phyloP scores from a whole-genome alignment of 1,140 invertebrate species.

The Neodiprion fabricii region DNA sequence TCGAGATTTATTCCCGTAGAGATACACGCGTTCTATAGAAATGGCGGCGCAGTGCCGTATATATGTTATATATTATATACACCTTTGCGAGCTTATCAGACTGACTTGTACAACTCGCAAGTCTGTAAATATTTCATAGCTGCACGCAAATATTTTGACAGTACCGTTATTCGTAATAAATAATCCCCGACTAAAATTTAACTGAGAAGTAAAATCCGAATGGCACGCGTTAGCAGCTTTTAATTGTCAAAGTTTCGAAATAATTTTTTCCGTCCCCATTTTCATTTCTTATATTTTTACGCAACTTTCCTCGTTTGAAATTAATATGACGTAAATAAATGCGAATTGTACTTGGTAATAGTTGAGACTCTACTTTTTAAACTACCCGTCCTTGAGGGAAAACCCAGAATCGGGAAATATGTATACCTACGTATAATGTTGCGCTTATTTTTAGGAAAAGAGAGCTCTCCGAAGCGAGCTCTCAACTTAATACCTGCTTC shows the following conservation, averaged over 20 bases:
- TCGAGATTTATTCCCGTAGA: background rate
- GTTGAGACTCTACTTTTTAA: too few relatives aligned
- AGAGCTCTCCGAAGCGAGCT: too few relatives aligned
- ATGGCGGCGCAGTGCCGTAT: background rate
- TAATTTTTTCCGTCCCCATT: background rate
- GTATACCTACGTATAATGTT: too few relatives aligned
- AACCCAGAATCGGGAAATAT: too few relatives aligned
- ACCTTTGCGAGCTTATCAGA: background rate
- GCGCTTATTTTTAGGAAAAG: too few relatives aligned
- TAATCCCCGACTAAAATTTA: background rate
- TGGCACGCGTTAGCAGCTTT: background rate
- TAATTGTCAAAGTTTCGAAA: conserved; percentile 1
- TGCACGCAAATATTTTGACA: conserved; percentile 2
- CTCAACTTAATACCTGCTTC: too few relatives aligned
- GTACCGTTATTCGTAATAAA: background rate
- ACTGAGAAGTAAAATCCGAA: background rate
- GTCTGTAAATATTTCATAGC: background rate
- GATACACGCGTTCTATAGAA: background rate
- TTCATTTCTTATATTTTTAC: too few relatives aligned
- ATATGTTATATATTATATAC: background rate
- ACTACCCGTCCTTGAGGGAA: too few relatives aligned
- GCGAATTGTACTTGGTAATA: too few relatives aligned
- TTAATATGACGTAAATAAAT: background rate
- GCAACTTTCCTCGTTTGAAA: conserved; percentile 5
- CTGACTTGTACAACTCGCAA: background rate